Evolutionary conservation across 2,888 invertebrate genomes (phyloP).

Genomic region (Sycophila texana): DNA sequence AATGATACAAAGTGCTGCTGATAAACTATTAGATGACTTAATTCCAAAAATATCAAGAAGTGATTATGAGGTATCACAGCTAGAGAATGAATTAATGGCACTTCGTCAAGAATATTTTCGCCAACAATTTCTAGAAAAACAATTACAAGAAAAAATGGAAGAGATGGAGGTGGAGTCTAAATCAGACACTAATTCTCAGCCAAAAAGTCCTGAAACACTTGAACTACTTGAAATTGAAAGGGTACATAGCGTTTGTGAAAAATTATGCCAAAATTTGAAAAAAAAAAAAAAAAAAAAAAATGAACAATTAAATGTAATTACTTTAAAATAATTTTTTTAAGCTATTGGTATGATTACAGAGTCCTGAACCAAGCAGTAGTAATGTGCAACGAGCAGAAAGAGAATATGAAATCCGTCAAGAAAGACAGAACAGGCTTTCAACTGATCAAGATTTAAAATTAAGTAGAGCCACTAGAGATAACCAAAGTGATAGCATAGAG

Average conservation of each 20-base stretch:
- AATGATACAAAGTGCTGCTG: conserved; percentile 52
- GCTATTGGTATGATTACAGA: neutral
- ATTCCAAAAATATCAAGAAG: conserved; percentile 26
- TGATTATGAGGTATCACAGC: conserved; percentile 40
- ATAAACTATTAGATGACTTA: conserved; percentile 31
- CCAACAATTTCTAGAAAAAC: neutral
- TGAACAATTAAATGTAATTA: neutral
- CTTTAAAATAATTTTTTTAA: neutral
- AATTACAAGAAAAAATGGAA: conserved; percentile 14
- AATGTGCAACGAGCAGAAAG: no score
- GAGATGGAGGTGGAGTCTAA: conserved; percentile 28
- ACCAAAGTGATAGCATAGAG: no score
- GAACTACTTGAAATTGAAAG: conserved; percentile 22
- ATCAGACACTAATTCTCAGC: neutral
- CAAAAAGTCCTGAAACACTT: neutral
- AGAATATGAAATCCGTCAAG: no score
- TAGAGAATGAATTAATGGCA: conserved; percentile 17
- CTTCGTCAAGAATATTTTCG: conserved; percentile 12
- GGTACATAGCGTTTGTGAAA: neutral
- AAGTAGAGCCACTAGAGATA: no score
- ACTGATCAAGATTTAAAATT: no score
- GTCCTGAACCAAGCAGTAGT: no score
- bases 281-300: neutral
- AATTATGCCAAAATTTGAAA: neutral
- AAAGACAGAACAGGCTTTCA: no score